Base-by-base conservation (phyloP, 2,888 invertebrate species). In the Trichopoda pennipes region DNA sequence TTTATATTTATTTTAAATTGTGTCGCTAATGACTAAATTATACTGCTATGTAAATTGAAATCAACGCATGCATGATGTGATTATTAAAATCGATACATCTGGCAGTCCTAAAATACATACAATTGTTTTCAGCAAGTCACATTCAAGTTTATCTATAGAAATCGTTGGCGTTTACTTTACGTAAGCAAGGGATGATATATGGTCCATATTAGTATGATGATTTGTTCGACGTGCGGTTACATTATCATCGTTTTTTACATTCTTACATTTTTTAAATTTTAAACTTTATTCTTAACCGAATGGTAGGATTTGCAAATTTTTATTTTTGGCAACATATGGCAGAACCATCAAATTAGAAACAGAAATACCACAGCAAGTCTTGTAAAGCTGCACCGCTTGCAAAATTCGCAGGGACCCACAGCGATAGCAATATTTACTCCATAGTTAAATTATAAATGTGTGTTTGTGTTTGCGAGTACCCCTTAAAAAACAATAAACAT, bases 241-340 rank as follows among this genome's bases (percentile, higher is more conserved):
- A 70, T 72, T 80, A 80, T 79, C 73, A 60, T 83, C 84, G 73
- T 70, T 72, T 82, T 63, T 68, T 38, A 68, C 75, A 81, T 83
- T 84, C 68, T 72, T 80, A 75, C 79, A 80, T 75, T 80, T 68
- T 81, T 84, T 83, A 35, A 78, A 79, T 70, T 79, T 81, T 81
- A 58, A 79, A 75, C 68, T 80, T 83, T 19, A 69, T 61, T 79
- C 64, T 60, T 63, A 69, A 76, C 68, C 81, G 73, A 81, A 81
- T 60, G 75, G 69, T 70, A 44, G 75, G 63, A 85, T 85, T 84
- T 85, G 85, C 84, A 84, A 85, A 85, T 84, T 86, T 86, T 86
- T 85, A 86, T 85, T 86, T 85, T 82, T 81, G 84, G 83, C 81
- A 86, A 86, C 87, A 88, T 86, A 87, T 88, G 87, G 84, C 83